Percentiles rank a stretch among this genome's conserved stretches.
Evolutionary conservation across 2,797 vertebrate genomes (phyloP).

Genomic region (Echiichthys vipera): DNA sequence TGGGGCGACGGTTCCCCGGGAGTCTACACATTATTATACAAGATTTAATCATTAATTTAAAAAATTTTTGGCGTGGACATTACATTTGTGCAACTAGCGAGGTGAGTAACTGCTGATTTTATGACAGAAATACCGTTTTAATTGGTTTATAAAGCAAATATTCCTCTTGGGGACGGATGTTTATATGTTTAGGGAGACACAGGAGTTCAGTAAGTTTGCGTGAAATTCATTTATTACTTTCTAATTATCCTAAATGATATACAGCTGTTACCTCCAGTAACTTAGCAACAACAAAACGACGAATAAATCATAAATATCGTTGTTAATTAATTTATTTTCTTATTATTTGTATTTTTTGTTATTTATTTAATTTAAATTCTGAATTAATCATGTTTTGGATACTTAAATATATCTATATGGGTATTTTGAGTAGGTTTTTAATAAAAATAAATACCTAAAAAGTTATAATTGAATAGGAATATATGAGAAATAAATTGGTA

Average conservation of each 20-base stretch:
- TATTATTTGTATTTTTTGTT: too few species aligned
- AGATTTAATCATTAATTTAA: background rate
- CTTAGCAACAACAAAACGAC: background rate
- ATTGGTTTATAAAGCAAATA: background rate
- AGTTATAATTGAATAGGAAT: too few species aligned
- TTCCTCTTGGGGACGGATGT: rapidly evolving
- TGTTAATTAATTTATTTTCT: too few species aligned
- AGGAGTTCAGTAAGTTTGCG: background rate
- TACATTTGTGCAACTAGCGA: constrained; percentile 27
- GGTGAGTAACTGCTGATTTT: constrained; percentile 45
- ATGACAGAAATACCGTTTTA: background rate
- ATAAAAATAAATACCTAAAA: too few species aligned
- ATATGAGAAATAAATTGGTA: too few species aligned
- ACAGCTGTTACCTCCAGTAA: background rate
- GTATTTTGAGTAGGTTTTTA: too few species aligned
- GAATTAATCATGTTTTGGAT: too few species aligned
- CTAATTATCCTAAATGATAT: background rate
- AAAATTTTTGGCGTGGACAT: constrained; percentile 35
- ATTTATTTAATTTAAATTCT: too few species aligned
- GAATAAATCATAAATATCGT: too few species aligned
- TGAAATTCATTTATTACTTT: background rate
- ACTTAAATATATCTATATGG: too few species aligned
- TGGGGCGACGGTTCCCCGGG: background rate
- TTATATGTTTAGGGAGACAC: background rate
- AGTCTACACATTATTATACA: constrained; percentile 4